Percentiles rank a stretch among this genome's conserved stretches.
Evolutionary conservation across 2,113 vertebrate species (phyloP).

Genomic region (Nyctibius bracteatus): DNA sequence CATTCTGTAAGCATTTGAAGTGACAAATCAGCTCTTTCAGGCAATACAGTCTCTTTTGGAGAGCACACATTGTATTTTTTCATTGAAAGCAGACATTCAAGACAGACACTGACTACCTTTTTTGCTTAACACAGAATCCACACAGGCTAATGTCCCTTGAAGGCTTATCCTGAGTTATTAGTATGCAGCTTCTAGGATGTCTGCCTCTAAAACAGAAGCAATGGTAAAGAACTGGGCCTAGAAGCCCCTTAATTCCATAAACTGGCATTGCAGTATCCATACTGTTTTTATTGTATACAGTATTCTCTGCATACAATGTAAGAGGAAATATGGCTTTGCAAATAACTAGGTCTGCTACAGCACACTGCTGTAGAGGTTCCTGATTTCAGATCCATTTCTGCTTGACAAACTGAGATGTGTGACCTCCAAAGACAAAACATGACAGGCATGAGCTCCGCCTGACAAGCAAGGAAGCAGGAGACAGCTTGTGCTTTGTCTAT

Average conservation of each 20-base stretch:
- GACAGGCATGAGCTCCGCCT: background rate
- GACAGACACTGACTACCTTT: background rate
- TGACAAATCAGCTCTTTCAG: background rate
- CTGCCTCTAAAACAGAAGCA: background rate
- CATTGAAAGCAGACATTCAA: background rate
- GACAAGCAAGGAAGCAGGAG: background rate
- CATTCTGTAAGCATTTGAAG: background rate
- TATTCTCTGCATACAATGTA: background rate
- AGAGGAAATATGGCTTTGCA: background rate
- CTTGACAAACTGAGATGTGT: background rate
- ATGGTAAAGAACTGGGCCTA: background rate
- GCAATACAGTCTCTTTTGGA: background rate
- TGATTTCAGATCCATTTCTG: background rate
- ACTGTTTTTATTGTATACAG: background rate
- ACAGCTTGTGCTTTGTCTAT: background rate
- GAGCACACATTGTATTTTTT: background rate
- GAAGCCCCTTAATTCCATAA: background rate
- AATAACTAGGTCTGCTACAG: background rate
- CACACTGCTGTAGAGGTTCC: background rate
- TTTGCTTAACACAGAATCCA: background rate
- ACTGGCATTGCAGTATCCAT: background rate
- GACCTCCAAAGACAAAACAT: background rate
- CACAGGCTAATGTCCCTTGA: background rate
- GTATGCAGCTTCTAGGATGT: background rate
- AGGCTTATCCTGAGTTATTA: background rate